Evolutionary conservation across 2,797 vertebrate species (phyloP), one percentile per base, ranked within the genome.

Genomic region (Bradypus variegatus): DNA sequence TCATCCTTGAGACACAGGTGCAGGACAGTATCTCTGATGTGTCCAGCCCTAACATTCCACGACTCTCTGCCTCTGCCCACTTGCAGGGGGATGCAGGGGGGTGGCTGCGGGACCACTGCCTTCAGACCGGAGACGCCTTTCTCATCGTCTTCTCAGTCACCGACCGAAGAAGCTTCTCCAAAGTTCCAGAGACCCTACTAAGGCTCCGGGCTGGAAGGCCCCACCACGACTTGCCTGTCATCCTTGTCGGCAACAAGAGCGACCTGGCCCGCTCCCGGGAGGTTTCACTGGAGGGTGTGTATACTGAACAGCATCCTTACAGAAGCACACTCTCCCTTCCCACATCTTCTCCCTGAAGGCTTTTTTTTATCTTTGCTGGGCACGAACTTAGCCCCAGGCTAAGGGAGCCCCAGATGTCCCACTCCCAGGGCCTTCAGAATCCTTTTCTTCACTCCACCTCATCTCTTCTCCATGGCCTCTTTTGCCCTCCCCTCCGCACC

Each of bases 211-310:
- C 98, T 81, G 98, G 98, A 94, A 98, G 98, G 96, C 97, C 98
- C 27, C 97, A 98, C 91, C 98, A 98, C 0, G 97, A 98, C 65
- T 98, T 98, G 38, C 98, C 98, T 78, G 98, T 99, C 96, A 98
- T 99, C 97, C 97, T 99, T 25, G 98, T 98, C 96, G 98, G 98
- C 95, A 99, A 99, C 97, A 99, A 99, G 97, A 99, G 98, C 5
- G 98, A 99, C 97, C 97, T 99, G 62, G 98, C 98, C 19, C 98
- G 98, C 69, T 98, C 98, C 60, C 97, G 98, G 81, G 98, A 99
- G 96, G 98, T 99, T 95, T 98, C 98, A 85, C 94, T 97, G 18
- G 98, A 99, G 90, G 98, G 98, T 99, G 97, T 77, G 97, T 94
- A 95, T 93, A 67, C 92, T 36, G 73, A 91, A 88, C n/a, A 10